These are phyloP conservation scores for Euphydryas editha DNA, from an alignment of 2,888 invertebrate genomes.

Conservation along the genomic window DNA sequence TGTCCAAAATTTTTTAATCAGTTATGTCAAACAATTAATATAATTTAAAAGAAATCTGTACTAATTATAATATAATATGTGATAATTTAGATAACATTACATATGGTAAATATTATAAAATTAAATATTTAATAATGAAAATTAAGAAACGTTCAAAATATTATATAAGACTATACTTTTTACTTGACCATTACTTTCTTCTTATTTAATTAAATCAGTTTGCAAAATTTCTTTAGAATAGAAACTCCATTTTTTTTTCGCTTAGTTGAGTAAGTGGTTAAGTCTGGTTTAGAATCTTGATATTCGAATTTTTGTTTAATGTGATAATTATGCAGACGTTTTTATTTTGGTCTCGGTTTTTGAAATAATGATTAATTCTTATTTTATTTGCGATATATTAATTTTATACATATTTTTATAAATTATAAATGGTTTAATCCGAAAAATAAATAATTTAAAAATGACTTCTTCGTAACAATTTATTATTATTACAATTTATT, in stretches of 20 bases:
- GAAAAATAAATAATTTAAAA: no score
- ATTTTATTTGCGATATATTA: background rate
- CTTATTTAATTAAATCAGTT: slow-evolving; percentile 12
- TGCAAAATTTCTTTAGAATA: slow-evolving; percentile 12
- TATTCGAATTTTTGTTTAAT: slow-evolving; percentile 12
- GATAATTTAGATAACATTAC: slow-evolving; percentile 9
- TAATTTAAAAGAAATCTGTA: background rate
- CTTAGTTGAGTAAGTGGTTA: slow-evolving; percentile 21
- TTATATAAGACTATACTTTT: background rate
- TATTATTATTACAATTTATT: no score
- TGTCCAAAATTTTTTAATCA: no score
- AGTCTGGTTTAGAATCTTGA: slow-evolving; percentile 17
- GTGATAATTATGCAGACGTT: slow-evolving; percentile 13
- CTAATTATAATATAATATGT: slow-evolving; percentile 1
- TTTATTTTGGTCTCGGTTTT: background rate
- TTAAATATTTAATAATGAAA: background rate
- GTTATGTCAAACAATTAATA: no score
- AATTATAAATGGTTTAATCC: no score
- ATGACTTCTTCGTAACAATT: no score
- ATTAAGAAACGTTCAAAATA: background rate
- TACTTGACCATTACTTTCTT: slow-evolving; percentile 17
- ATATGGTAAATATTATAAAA: slow-evolving; percentile 7
- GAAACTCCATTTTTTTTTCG: slow-evolving; percentile 18
- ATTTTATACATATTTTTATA: no score
- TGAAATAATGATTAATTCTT: background rate